Conservation (phyloP, 2,113 vertebrate species). For the Protomyctophum bolini region DNA sequence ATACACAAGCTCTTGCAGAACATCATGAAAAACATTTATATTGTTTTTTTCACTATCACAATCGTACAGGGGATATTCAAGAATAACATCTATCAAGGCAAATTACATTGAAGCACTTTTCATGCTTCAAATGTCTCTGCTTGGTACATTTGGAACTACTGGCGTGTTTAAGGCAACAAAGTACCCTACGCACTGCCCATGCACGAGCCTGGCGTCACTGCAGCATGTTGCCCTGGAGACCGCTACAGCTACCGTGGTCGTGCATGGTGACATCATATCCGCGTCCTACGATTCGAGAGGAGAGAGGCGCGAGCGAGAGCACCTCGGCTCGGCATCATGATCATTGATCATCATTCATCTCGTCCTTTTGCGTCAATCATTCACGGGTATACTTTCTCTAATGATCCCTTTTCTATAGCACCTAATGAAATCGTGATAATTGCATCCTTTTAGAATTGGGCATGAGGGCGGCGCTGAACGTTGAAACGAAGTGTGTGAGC, state of each 20-base stretch:
- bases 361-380: conserved; percentile 65
- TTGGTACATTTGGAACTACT: no score
- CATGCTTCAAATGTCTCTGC: no score
- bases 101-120: no score
- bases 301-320: conserved; percentile 62
- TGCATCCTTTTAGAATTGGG: conserved; percentile 27
- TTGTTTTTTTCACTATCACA: no score
- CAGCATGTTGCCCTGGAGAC: conserved; percentile 77
- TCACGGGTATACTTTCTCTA: conserved; percentile 40
- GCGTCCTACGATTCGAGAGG: conserved; percentile 56
- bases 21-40: no score
- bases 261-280: conserved; percentile 69
- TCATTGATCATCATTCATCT: conserved; percentile 4
- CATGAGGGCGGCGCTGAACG: conserved; percentile 7
- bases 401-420: conserved; percentile 37
- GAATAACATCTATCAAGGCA: no score
- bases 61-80: no score
- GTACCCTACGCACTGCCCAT: no score
- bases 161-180: no score
- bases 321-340: not conserved
- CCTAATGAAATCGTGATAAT: conserved; percentile 45
- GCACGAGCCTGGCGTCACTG: conserved; percentile 76
- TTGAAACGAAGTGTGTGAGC: conserved; percentile 19
- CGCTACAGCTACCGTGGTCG: conserved; percentile 49
- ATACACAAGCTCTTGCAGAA: no score